A percentile compares a stretch with the other conserved stretches of the same genome.
phyloP scores from a whole-genome alignment of 2,888 invertebrate species.

The Rhamnusium bicolor region DNA sequence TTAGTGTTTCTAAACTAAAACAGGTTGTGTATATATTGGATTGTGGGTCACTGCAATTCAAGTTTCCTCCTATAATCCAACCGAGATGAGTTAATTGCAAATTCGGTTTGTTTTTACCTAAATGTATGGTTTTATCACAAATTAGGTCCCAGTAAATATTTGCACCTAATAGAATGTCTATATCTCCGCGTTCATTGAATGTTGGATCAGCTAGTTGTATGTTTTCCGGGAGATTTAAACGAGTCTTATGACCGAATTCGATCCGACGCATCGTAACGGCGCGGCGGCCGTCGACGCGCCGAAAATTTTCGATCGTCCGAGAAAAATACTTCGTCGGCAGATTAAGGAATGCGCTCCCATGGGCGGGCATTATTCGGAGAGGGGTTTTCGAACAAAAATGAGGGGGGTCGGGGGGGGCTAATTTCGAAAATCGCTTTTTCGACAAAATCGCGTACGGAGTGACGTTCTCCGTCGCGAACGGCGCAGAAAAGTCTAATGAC shows the following conservation, averaged over 20 bases:
- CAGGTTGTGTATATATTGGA: too few relatives aligned
- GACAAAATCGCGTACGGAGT: too few relatives aligned
- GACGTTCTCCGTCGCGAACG: too few relatives aligned
- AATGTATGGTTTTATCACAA: not conserved
- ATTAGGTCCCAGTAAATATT: not conserved
- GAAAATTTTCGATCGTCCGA: not conserved
- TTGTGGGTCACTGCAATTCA: not conserved
- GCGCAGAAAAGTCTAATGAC: too few relatives aligned
- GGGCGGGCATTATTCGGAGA: too few relatives aligned
- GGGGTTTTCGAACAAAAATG: too few relatives aligned
- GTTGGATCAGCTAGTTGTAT: not conserved
- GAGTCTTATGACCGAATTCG: not conserved
- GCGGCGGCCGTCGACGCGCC: not conserved
- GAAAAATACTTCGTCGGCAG: too few relatives aligned
- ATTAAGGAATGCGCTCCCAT: too few relatives aligned
- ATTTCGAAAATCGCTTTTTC: too few relatives aligned
- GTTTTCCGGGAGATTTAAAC: not conserved
- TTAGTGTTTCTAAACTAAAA: too few relatives aligned
- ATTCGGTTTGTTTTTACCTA: not conserved
- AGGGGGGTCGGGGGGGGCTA: too few relatives aligned
- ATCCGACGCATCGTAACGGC: not conserved
- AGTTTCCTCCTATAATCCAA: not conserved
- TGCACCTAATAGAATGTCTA: not conserved
- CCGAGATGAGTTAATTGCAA: not conserved
- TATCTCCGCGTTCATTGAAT: slow-evolving; percentile 1